Base-by-base conservation (phyloP, 2,797 vertebrate species). In the Sebastiscus albofasciatus region DNA sequence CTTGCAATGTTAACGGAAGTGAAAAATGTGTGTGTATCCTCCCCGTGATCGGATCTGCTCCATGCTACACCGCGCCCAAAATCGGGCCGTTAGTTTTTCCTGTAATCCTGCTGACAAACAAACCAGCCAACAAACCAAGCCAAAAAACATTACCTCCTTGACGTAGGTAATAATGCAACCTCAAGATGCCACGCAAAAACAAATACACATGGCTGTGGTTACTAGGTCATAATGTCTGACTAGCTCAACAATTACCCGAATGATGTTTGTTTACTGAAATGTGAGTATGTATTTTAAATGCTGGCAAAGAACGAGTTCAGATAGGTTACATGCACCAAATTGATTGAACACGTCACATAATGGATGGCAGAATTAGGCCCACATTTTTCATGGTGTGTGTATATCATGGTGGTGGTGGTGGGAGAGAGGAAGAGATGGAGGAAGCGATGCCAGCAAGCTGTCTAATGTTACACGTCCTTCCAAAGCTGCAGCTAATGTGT, bases 401-500 rank as follows among this genome's bases (percentile, higher is more conserved):
- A 6, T 54, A 27, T 46, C 39, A 20, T 75, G 18, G 46, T 52
- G 60, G 24, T 24, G 24, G 34, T 49, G 34, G 61, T 58, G 29
- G 67, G 31, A 79, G 36, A 75, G 70, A 77, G 49, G 75, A 46
- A 67, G 49, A 72, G 42, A 68, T 67, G 66, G 31, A 79, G 20
- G 49, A 68, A 74, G 69, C 11, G 3, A 72, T 85, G 70, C 83
- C 84, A 91, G 66, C 71, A 81, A 77, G 67, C 66, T 71, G 75
- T 82, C 42, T 65, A 69, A 72, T 79, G 55, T 72, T 80, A 9
- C 67, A 39, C 42, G 49, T 77, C 33, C 18, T 64, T 79, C 56
- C 71, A 77, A 75, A 70, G 27, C 68, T 77, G 42, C 42, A 78
- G 80, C 61, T 75, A 65, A 81, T 74, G 55, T 90, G 78, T 66